These are phyloP conservation scores for Drosophila yooni DNA, from an alignment of 2,888 invertebrate species.

Conservation along the genomic window DNA sequence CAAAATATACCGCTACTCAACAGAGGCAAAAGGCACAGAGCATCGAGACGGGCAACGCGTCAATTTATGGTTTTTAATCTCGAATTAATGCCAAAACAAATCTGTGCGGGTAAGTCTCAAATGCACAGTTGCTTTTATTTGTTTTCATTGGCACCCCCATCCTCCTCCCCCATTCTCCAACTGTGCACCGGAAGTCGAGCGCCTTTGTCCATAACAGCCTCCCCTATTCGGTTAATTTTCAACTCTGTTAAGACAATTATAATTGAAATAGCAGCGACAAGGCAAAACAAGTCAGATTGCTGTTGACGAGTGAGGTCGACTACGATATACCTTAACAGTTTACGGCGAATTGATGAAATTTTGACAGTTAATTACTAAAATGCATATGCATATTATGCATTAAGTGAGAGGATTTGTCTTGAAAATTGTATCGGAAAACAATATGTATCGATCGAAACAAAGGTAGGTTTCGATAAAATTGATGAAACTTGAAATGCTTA, in stretches of 20 bases:
- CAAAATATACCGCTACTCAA: slow-evolving; percentile 35
- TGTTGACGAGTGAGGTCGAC: not conserved
- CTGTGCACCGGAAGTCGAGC: slow-evolving; percentile 54
- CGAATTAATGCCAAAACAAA: slow-evolving; percentile 69
- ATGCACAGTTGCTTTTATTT: slow-evolving; percentile 54
- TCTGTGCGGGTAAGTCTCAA: slow-evolving; percentile 63
- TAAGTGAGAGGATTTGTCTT: not conserved
- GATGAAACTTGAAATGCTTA: not conserved
- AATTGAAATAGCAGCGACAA: slow-evolving; percentile 53
- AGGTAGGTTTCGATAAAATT: not conserved
- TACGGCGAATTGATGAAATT: not conserved
- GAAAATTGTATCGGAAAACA: not conserved
- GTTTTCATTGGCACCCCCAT: slow-evolving; percentile 29
- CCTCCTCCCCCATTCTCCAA: not conserved
- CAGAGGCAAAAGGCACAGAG: slow-evolving; percentile 12
- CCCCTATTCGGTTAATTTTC: slow-evolving; percentile 64
- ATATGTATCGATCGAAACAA: too few species aligned
- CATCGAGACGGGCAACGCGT: slow-evolving; percentile 17
- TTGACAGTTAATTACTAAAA: not conserved
- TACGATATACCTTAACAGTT: not conserved
- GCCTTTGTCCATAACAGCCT: slow-evolving; percentile 41
- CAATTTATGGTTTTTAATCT: slow-evolving; percentile 65
- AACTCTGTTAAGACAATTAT: slow-evolving; percentile 71
- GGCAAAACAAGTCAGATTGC: slow-evolving; percentile 1
- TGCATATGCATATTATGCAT: not conserved